Evolutionary conservation across 2,113 vertebrate species (phyloP), one percentile per base, ranked within the genome.

Genomic region (Phalacrocorax pelagicus): DNA sequence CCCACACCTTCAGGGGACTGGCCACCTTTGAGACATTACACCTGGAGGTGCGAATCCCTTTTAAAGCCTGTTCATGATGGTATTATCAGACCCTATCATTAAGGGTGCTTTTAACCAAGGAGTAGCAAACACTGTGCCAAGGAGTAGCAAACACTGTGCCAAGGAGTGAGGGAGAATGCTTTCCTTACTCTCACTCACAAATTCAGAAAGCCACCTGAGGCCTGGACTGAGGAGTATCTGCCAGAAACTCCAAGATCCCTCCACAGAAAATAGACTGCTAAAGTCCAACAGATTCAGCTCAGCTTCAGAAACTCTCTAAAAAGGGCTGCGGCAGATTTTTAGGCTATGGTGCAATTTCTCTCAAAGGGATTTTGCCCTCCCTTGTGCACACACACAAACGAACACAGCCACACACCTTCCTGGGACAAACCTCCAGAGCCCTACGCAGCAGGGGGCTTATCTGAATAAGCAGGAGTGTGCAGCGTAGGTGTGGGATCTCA

Each of bases 101-200:
- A 70, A 62, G 38, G 58, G 47, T 47, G n/a, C 17, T 78, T 86
- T 71, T n/a, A 94, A 78, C 22, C 30, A 47, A 63, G 47, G 7
- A 84, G 22, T 30, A 55, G 72, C 17, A 78, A 71, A 71, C 26
- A 30, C 2, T 0, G 9, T n/a, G 51, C 14, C 3, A 2, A 36
- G 36, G 23, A 70, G 7, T 0, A n/a, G 72, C 17, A 78, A 71
- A 71, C 26, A 30, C 2, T 0, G 9, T n/a, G 51, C 14, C 3
- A 2, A 36, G 36, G 23, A 70, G 7, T 0, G 0, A 73, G 44
- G 13, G 42, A 65, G 23, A 73, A 34, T 1, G 1, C 16, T 61
- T 86, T 59, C 32, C 47, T 26, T 34, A 36, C 42, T 86, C 24
- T 61, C 30, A 18, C n/a, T 55, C 4, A 0, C 30, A 57, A 57